Conservation (phyloP, 2,797 vertebrate species). For the Sebastes minor region DNA sequence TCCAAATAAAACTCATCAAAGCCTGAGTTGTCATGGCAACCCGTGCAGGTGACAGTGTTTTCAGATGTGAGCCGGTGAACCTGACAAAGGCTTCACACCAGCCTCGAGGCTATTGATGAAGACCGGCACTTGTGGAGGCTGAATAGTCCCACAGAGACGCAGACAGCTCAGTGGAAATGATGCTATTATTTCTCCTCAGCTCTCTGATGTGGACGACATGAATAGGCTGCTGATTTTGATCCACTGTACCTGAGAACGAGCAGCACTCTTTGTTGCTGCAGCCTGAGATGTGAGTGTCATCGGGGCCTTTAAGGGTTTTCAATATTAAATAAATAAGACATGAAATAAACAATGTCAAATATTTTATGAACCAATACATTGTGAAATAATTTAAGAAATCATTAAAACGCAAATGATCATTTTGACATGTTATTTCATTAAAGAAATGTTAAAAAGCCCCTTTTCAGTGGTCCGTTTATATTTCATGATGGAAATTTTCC, state of each 20-base stretch:
- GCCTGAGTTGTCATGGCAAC: conserved; percentile 58
- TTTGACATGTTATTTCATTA: not conserved
- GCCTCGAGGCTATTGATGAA: conserved; percentile 62
- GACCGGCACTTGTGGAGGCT: conserved; percentile 48
- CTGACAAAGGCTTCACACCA: conserved; percentile 75
- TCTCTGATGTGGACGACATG: conserved; percentile 57
- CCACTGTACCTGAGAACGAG: not conserved
- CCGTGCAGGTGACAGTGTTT: conserved; percentile 55
- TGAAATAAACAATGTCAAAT: not conserved
- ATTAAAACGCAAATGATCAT: not conserved
- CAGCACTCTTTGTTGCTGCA: not conserved
- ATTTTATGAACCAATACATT: not conserved
- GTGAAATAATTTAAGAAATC: not conserved
- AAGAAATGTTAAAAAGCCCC: not conserved
- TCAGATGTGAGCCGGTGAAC: conserved; percentile 43
- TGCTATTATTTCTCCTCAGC: conserved; percentile 25
- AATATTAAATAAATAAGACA: not conserved
- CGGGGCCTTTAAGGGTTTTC: not conserved
- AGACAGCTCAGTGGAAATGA: conserved; percentile 17
- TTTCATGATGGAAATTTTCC: not conserved
- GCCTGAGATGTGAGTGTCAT: not conserved
- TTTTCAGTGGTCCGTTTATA: not conserved
- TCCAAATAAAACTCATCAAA: conserved; percentile 59
- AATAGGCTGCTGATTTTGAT: conserved; percentile 43
- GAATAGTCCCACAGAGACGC: conserved; percentile 59